Base-by-base conservation (phyloP, 1,140 invertebrate species). In the Plectrocnemia conspersa region DNA sequence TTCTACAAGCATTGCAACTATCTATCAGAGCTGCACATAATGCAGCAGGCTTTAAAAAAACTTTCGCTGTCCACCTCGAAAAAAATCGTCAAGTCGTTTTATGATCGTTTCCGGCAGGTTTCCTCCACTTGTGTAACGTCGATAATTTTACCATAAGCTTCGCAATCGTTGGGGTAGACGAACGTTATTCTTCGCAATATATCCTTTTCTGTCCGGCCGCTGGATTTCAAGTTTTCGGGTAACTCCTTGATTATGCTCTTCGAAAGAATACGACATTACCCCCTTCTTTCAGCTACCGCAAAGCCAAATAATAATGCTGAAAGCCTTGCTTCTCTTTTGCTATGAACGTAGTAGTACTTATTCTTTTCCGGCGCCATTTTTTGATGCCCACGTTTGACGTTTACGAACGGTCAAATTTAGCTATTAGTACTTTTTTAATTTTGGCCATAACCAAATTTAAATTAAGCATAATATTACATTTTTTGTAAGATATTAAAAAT, bases 101-200 rank as follows among this genome's bases (percentile, higher is more conserved):
- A 53, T 53, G 24, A 41, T 53, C 15, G 29, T 29, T 15, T 46
- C 15, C 2, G 52, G 41, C 1, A n/a, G 15, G 10, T n/a, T 2
- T 35, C 24, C 32, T 45, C 52, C 52, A 54, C 21, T 40, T 54
- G 32, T 54, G 52, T 11, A 54, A 3, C 7, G 18, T 15, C n/a
- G n/a, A 46, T 22, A 24, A 54, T 24, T 54, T 54, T 27, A 40
- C 46, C 7, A 54, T 15, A 15, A 54, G 22, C 24, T 54, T 33
- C 35, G 25, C 52, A 54, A 19, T 46, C 46, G 24, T 19, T 10
- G 9, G 52, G 52, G 35, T 54, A 54, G 5, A 18, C 23, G 32
- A 54, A 54, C 13, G 52, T 54, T 45, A 54, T 54, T 36, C 52
- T 54, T 13, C 42, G 24, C 23, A 54, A 46, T 13, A 54, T 46